Evolutionary conservation across 64 coral and sea anemone genomes (phyloP).

Genomic region (Montipora sp.): DNA sequence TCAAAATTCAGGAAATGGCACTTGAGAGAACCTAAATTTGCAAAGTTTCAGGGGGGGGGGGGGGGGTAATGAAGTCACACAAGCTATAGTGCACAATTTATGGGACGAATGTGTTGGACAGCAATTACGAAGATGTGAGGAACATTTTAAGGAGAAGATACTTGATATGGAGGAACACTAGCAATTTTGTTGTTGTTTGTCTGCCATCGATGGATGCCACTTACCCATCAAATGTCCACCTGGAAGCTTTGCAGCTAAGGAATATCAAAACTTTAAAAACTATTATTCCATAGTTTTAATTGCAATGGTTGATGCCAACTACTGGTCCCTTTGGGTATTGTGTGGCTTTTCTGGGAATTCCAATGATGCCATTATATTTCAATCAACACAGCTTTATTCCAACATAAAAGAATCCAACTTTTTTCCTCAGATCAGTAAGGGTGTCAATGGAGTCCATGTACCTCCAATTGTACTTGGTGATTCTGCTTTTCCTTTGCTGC

Average conservation of each 20-base stretch:
- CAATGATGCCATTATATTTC: background rate
- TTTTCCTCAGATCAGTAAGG: constrained; percentile 46
- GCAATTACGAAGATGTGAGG: constrained; percentile 34
- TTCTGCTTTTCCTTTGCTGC: constrained; percentile 53
- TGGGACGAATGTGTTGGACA: constrained; percentile 65
- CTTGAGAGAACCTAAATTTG: too few species aligned
- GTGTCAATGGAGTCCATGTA: background rate
- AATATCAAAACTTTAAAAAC: constrained; percentile 65
- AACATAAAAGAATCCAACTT: background rate
- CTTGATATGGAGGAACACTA: constrained; percentile 48
- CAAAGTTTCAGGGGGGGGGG: too few species aligned
- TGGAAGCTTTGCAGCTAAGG: constrained; percentile 26
- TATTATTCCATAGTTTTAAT: constrained; percentile 58
- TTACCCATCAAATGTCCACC: constrained; percentile 57
- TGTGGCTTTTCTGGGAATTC: constrained; percentile 48
- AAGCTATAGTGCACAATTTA: constrained; percentile 26
- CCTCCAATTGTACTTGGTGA: constrained; percentile 48
- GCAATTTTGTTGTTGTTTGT: constrained; percentile 57
- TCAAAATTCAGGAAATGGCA: too few species aligned
- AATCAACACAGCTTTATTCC: constrained; percentile 31
- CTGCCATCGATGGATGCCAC: constrained; percentile 49
- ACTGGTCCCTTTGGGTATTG: constrained; percentile 21
- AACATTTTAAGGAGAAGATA: constrained; percentile 51
- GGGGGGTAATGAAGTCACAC: background rate
- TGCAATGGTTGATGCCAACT: constrained; percentile 56